Percentiles rank a stretch among this genome's conserved stretches.
These are phyloP conservation scores for Poeciliopsis presidionis DNA, from an alignment of 2,797 vertebrate genomes.

Conservation along the genomic window DNA sequence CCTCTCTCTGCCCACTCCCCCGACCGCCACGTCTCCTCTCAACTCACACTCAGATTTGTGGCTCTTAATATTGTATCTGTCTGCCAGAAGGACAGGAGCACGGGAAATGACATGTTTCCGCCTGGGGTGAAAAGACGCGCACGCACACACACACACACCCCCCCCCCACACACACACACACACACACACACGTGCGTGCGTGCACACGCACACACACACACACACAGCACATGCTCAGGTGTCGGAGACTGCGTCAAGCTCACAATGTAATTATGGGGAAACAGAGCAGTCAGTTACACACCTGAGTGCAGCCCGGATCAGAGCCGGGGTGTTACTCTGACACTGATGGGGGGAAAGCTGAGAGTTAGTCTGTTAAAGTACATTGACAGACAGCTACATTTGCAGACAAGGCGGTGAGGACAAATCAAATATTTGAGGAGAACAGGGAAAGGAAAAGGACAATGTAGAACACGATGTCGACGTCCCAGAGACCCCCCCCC, in stretches of 20 bases:
- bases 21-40: slow-evolving; percentile 62
- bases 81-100: slow-evolving; percentile 76
- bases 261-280: slow-evolving; percentile 79
- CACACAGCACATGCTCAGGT: slow-evolving; percentile 41
- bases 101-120: slow-evolving; percentile 79
- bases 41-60: slow-evolving; percentile 77
- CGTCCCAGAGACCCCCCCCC: neutral
- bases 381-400: slow-evolving; percentile 73
- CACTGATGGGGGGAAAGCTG: slow-evolving; percentile 70
- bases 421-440: slow-evolving; percentile 72
- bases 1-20: slow-evolving; percentile 7
- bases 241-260: slow-evolving; percentile 65
- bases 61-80: slow-evolving; percentile 82
- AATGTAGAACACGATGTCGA: slow-evolving; percentile 32
- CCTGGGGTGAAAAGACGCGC: slow-evolving; percentile 71
- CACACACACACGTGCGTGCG: slow-evolving; percentile 15
- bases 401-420: slow-evolving; percentile 58
- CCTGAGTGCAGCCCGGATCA: slow-evolving; percentile 75
- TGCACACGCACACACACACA: slow-evolving; percentile 31
- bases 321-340: slow-evolving; percentile 67
- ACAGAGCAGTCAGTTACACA: slow-evolving; percentile 79
- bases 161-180: neutral
- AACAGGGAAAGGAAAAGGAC: slow-evolving; percentile 44
- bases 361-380: slow-evolving; percentile 76
- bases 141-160: neutral